Conservation (phyloP, 2,113 vertebrate species). For the Promerops cafer region DNA sequence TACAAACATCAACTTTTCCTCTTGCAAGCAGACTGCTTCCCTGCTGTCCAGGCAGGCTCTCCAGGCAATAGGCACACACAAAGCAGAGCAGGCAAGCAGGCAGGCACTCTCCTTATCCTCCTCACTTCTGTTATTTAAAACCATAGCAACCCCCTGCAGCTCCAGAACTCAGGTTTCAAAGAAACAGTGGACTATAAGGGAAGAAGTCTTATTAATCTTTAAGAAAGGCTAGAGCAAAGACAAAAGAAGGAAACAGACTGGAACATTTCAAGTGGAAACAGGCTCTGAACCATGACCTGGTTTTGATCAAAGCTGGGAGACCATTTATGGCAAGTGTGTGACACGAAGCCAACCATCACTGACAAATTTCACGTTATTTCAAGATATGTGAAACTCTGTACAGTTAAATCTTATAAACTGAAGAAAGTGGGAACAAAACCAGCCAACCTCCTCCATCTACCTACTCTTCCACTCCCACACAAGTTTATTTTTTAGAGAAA, state of each 20-base stretch:
- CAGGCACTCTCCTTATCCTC: background rate
- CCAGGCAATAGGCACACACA: background rate
- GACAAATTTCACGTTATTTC: background rate
- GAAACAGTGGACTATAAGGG: background rate
- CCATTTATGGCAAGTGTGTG: background rate
- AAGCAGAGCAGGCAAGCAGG: background rate
- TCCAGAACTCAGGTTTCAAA: background rate
- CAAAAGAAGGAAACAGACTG: background rate
- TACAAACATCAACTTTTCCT: background rate
- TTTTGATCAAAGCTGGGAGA: background rate
- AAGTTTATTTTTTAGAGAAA: background rate
- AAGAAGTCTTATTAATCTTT: background rate
- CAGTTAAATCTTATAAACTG: background rate
- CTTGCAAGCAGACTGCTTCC: background rate
- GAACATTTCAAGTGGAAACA: background rate
- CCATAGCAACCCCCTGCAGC: background rate
- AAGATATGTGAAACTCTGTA: background rate
- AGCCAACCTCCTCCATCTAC: background rate
- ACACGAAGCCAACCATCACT: background rate
- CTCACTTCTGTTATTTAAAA: background rate
- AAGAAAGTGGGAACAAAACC: background rate
- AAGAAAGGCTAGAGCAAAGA: background rate
- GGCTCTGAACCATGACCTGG: background rate
- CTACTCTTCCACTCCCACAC: background rate
- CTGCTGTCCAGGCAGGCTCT: background rate